Evolutionary conservation across 2,888 invertebrate genomes (phyloP).

Genomic region (Brachylomia viminalis): DNA sequence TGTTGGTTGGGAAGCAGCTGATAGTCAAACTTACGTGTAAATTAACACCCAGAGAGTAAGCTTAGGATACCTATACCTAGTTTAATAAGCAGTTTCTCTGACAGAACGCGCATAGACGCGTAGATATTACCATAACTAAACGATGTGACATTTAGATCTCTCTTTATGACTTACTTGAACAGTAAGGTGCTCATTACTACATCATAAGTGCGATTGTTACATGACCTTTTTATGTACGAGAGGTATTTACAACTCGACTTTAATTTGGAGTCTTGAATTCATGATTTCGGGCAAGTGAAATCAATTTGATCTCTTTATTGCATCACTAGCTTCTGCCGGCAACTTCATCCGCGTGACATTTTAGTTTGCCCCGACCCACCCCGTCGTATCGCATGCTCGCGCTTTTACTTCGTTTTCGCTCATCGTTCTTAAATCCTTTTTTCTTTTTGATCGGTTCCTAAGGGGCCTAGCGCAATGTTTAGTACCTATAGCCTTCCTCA

Average conservation of each 20-base stretch:
- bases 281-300: not conserved
- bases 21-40: not conserved
- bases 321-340: no score
- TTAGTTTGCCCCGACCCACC: no score
- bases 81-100: conserved; percentile 32
- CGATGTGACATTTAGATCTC: conserved; percentile 31
- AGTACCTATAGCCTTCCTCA: no score
- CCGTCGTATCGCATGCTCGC: no score
- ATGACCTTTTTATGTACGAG: not conserved
- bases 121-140: conserved; percentile 11
- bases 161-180: not conserved
- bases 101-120: not conserved
- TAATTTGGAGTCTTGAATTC: not conserved
- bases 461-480: no score
- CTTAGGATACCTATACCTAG: conserved; percentile 12
- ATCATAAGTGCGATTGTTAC: not conserved
- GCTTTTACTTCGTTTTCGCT: no score
- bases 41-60: conserved; percentile 33
- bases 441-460: no score
- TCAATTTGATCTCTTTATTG: not conserved
- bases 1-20: conserved; percentile 22
- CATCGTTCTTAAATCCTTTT: no score
- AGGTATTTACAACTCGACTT: not conserved
- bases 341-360: no score
- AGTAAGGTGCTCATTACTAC: conserved; percentile 12